Conservation (phyloP, 2,113 vertebrate genomes). For the Eolophus roseicapilla region DNA sequence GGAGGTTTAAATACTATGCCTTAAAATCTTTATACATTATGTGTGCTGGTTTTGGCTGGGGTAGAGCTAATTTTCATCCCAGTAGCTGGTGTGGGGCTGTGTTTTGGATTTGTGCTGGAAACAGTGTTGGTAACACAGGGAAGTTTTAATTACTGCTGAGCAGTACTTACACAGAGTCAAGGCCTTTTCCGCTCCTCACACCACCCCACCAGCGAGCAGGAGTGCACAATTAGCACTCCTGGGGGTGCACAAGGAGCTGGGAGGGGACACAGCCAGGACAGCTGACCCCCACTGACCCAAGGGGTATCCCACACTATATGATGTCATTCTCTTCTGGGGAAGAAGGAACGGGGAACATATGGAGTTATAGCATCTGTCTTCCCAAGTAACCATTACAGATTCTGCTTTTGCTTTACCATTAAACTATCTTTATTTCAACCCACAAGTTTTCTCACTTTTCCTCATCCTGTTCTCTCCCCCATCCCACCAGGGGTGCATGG, state of each 20-base stretch:
- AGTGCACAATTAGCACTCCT: too few relatives aligned
- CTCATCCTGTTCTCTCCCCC: neutral
- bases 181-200: neutral
- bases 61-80: neutral
- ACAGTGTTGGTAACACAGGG: neutral
- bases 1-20: neutral
- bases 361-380: neutral
- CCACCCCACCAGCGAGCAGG: accelerated
- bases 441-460: neutral
- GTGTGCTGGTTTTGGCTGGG: neutral
- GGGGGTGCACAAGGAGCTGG: too few relatives aligned
- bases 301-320: neutral
- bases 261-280: neutral
- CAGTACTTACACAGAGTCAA: neutral
- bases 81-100: neutral
- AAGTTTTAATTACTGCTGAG: neutral
- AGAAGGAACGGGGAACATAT: neutral
- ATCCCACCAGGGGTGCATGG: too few relatives aligned
- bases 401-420: neutral
- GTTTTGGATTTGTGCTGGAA: neutral
- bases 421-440: neutral
- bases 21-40: neutral
- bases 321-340: neutral
- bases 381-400: neutral
- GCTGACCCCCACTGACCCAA: neutral